Conservation (phyloP, 1,140 invertebrate genomes). For the Tribolium castaneum region DNA sequence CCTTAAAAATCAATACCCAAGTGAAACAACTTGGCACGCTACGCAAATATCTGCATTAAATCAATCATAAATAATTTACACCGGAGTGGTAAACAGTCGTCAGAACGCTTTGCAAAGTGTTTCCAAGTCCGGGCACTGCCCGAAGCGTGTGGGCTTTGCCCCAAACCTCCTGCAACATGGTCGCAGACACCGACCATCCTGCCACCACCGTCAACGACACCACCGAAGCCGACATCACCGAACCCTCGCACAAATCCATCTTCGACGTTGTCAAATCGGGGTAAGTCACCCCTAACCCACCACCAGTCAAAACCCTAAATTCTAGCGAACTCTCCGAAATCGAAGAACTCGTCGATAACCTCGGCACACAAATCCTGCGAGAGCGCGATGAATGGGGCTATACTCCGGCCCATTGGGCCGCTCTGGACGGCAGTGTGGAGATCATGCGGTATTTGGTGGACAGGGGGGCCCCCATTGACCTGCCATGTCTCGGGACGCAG, state of each 20-base stretch:
- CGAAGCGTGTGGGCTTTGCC: slow-evolving; percentile 86
- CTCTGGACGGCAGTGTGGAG: slow-evolving; percentile 86
- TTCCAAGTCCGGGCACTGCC: slow-evolving; percentile 84
- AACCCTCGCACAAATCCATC: slow-evolving; percentile 69
- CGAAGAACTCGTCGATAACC: slow-evolving; percentile 81
- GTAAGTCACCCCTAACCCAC: slow-evolving; percentile 60
- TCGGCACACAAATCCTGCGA: slow-evolving; percentile 76
- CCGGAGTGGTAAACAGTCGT: slow-evolving; percentile 35
- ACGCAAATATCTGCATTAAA: slow-evolving; percentile 32
- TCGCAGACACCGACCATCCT: slow-evolving; percentile 72
- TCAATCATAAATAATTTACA: slow-evolving; percentile 35
- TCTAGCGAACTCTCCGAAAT: slow-evolving; percentile 78
- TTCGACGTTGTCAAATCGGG: slow-evolving; percentile 75
- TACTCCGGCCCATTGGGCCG: slow-evolving; percentile 92
- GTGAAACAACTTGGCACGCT: slow-evolving; percentile 3
- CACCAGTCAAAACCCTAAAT: slow-evolving; percentile 28
- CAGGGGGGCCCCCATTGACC: slow-evolving; percentile 82
- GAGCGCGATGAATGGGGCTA: slow-evolving; percentile 91
- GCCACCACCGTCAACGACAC: slow-evolving; percentile 64
- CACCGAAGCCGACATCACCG: slow-evolving; percentile 64
- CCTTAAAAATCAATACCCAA: background rate
- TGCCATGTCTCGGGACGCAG: slow-evolving; percentile 87
- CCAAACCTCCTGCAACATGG: slow-evolving; percentile 76
- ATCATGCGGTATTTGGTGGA: slow-evolving; percentile 88
- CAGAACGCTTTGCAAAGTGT: slow-evolving; percentile 70